Conservation (phyloP, 2,797 vertebrate genomes). For the Chelonia mydas region DNA sequence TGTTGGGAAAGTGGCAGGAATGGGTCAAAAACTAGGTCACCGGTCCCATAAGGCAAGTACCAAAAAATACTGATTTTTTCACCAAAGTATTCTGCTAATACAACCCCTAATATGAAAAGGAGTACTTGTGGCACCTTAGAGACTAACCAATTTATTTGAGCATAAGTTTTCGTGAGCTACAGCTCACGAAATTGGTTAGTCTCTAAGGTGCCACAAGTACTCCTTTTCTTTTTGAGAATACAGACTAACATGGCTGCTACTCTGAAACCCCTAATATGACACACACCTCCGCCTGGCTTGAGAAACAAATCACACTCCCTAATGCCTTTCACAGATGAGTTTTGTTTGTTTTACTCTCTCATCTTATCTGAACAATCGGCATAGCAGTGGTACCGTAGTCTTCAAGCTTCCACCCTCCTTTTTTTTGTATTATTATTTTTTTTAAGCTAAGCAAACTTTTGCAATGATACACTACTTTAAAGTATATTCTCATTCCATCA, state of each 20-base stretch:
- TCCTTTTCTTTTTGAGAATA: too few relatives aligned
- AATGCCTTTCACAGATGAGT: neutral
- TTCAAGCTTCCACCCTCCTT: conserved; percentile 25
- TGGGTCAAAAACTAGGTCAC: conserved; percentile 58
- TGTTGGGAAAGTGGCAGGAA: neutral
- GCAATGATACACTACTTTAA: neutral
- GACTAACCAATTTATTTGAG: too few relatives aligned
- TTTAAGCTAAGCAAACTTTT: conserved; percentile 17
- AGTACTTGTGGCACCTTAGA: too few relatives aligned
- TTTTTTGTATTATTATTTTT: conserved; percentile 11
- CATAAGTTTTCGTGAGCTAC: too few relatives aligned
- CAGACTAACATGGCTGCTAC: too few relatives aligned
- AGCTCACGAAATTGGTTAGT: too few relatives aligned
- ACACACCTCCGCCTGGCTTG: conserved; percentile 7
- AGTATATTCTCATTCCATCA: neutral
- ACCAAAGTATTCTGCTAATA: neutral
- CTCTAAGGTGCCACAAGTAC: too few relatives aligned
- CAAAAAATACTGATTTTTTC: neutral
- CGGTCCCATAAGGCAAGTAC: conserved; percentile 31
- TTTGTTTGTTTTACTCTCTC: neutral
- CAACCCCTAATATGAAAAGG: neutral
- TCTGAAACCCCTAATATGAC: neutral
- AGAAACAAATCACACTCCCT: neutral
- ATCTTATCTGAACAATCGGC: neutral
- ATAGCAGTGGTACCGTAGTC: neutral